phyloP scores from a whole-genome alignment of 1,140 invertebrate genomes.

The Drosophila truncata region DNA sequence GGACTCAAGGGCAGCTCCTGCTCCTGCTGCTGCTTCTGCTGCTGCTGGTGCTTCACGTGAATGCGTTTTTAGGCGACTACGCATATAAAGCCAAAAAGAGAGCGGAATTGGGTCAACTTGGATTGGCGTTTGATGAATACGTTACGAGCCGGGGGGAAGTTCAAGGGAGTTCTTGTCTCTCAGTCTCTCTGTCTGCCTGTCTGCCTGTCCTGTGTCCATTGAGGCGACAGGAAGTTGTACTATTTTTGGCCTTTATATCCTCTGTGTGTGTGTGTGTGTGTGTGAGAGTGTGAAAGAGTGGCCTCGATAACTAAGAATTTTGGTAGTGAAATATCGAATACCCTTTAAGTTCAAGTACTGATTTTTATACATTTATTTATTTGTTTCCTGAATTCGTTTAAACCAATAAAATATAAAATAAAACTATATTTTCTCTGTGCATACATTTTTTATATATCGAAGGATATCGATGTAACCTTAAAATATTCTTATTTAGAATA shows the following conservation, averaged over 20 bases:
- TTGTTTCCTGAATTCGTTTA: not conserved
- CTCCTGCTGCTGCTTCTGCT: not conserved
- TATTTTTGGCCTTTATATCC: slow-evolving; percentile 42
- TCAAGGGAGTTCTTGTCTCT: slow-evolving; percentile 3
- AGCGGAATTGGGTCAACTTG: slow-evolving; percentile 72
- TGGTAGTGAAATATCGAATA: slow-evolving; percentile 15
- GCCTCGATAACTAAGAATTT: slow-evolving; percentile 13
- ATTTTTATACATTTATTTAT: not conserved
- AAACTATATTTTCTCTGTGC: no score
- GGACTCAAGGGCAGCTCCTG: slow-evolving; percentile 20
- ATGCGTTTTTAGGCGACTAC: slow-evolving; percentile 41
- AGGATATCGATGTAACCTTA: not conserved
- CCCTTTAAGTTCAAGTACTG: not conserved
- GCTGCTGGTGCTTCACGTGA: slow-evolving; percentile 32
- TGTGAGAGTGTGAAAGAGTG: slow-evolving; percentile 9
- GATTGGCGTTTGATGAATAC: slow-evolving; percentile 65
- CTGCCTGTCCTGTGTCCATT: slow-evolving; percentile 17
- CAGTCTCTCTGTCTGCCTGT: slow-evolving; percentile 6
- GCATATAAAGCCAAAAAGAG: slow-evolving; percentile 26
- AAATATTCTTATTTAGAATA: no score
- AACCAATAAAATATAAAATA: no score
- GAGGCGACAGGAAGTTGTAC: slow-evolving; percentile 54
- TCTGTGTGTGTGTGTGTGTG: not conserved
- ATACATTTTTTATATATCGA: no score
- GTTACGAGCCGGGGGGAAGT: slow-evolving; percentile 22